A percentile compares a stretch with the other conserved stretches of the same genome.
Conservation (phyloP, 2,113 vertebrate genomes). For the Meles meles region DNA sequence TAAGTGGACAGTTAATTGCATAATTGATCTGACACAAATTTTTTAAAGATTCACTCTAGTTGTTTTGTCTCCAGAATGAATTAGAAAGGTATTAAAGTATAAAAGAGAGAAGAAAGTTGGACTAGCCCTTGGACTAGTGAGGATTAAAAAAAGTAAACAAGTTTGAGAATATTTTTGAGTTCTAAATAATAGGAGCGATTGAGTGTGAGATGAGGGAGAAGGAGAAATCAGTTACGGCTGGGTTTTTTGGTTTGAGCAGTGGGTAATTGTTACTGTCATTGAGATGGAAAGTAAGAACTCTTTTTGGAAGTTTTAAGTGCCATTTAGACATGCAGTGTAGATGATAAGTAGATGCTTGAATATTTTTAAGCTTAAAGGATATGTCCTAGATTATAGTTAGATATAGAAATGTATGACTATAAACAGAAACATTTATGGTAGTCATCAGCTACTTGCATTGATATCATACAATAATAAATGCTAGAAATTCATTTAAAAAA, state of each 20-base stretch:
- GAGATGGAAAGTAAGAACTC: neutral
- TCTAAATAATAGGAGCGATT: neutral
- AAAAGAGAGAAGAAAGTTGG: neutral
- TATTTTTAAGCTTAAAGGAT: neutral
- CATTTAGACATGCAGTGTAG: neutral
- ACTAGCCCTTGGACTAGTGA: neutral
- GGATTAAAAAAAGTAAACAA: neutral
- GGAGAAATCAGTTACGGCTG: neutral
- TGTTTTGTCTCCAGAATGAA: neutral
- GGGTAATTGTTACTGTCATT: neutral
- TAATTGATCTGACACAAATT: neutral
- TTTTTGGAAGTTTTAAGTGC: neutral
- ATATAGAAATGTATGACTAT: neutral
- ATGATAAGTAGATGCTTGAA: neutral
- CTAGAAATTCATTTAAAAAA: neutral
- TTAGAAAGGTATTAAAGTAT: neutral
- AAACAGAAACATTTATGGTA: neutral
- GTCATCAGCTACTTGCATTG: neutral
- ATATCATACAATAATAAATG: neutral
- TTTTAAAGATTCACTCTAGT: neutral
- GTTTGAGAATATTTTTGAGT: neutral
- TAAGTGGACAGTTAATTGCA: neutral
- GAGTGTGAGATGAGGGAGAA: neutral
- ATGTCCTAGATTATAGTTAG: neutral
- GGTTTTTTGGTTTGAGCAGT: neutral